phyloP scores from a whole-genome alignment of 2,888 invertebrate species.

The Eulithis testata region DNA sequence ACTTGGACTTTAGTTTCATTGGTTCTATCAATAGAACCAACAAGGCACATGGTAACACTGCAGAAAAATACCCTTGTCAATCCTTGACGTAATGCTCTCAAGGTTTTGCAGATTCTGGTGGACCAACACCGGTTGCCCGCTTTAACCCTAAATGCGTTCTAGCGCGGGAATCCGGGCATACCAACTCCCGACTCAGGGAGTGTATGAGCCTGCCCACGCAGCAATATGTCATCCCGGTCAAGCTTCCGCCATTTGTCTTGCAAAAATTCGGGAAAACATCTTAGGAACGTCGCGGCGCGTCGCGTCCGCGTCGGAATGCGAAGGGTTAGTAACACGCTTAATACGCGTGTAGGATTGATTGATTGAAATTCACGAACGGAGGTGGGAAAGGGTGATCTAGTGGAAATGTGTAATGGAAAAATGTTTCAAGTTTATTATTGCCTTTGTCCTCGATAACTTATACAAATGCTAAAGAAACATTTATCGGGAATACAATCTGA shows the following conservation, averaged over 20 bases:
- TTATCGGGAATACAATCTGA: too few relatives aligned
- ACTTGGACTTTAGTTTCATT: too few relatives aligned
- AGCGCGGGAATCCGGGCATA: constrained; percentile 30
- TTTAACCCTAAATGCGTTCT: not conserved
- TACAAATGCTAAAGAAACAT: too few relatives aligned
- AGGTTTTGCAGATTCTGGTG: not conserved
- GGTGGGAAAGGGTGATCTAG: constrained; percentile 33
- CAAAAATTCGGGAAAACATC: constrained; percentile 77
- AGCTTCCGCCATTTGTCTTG: constrained; percentile 78
- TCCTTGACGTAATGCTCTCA: too few relatives aligned
- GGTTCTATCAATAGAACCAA: too few relatives aligned
- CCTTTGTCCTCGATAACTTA: not conserved
- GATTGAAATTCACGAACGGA: constrained; percentile 38
- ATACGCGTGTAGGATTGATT: constrained; percentile 38
- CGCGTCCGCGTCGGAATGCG: constrained; percentile 47
- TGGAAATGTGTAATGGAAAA: constrained; percentile 24
- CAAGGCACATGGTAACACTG: too few relatives aligned
- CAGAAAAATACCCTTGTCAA: too few relatives aligned
- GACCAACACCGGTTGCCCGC: not conserved
- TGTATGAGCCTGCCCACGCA: constrained; percentile 60
- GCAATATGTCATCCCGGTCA: constrained; percentile 80
- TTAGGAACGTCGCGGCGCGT: constrained; percentile 67
- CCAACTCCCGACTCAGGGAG: constrained; percentile 64
- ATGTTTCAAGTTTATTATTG: constrained; percentile 20
- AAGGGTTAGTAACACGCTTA: constrained; percentile 46